Conservation (phyloP, 2,888 invertebrate species). For the Lymantria monacha region DNA sequence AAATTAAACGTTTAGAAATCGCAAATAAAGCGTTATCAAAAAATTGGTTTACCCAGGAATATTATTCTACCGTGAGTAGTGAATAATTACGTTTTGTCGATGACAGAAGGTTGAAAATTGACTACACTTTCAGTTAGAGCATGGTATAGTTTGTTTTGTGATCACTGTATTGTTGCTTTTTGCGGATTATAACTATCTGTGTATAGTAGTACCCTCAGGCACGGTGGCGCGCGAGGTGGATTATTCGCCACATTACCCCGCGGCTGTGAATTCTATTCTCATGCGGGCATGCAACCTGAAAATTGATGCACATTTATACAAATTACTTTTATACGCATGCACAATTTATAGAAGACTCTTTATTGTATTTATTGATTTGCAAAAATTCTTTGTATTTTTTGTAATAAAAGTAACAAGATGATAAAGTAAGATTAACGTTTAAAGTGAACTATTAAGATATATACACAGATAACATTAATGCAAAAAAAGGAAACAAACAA, state of each 20-base stretch:
- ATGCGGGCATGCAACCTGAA: conserved; percentile 57
- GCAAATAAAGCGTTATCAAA: conserved; percentile 39
- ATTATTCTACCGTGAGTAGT: conserved; percentile 5
- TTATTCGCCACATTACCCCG: conserved; percentile 72
- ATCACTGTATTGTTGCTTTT: conserved; percentile 61
- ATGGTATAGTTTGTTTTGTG: conserved; percentile 21
- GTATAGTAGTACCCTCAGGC: conserved; percentile 47
- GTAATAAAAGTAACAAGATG: background rate
- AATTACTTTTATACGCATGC: conserved; percentile 28
- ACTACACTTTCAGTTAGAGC: conserved; percentile 6
- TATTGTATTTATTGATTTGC: conserved; percentile 15
- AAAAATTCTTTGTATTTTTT: conserved; percentile 2
- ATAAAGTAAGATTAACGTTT: too few species aligned
- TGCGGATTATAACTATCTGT: conserved; percentile 66
- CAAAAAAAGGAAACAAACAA: too few species aligned
- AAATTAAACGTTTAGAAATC: conserved; percentile 47
- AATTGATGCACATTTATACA: conserved; percentile 73
- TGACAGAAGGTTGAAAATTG: conserved; percentile 27
- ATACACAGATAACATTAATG: too few species aligned
- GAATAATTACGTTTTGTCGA: conserved; percentile 1
- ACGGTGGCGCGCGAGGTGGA: conserved; percentile 71
- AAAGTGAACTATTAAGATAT: too few species aligned
- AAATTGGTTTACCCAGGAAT: conserved; percentile 19
- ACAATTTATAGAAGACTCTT: conserved; percentile 17
- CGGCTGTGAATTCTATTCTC: conserved; percentile 53